These are phyloP conservation scores for Montipora foliosa DNA, from an alignment of 64 coral and sea anemone genomes.

Conservation along the genomic window DNA sequence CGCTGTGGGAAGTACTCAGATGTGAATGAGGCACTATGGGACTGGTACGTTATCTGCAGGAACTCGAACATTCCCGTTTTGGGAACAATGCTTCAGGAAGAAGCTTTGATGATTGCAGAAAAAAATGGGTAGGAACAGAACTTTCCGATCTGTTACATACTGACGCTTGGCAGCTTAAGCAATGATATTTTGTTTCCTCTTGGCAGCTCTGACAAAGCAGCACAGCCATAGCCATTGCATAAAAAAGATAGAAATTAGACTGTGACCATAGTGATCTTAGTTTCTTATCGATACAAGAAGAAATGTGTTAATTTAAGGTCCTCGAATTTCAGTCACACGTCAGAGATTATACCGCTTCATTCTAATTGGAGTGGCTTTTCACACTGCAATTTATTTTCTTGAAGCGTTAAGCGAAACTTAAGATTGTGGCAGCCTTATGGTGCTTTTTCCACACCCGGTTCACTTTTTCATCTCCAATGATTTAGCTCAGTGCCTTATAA, in stretches of 20 bases:
- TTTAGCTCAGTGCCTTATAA: neutral
- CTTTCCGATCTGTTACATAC: neutral
- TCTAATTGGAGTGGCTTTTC: neutral
- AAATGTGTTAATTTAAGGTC: neutral
- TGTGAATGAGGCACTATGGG: constrained; percentile 15
- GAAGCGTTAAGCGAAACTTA: neutral
- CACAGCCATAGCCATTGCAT: neutral
- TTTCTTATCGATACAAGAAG: neutral
- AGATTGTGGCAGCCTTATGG: neutral
- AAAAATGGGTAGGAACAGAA: neutral
- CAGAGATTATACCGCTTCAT: neutral
- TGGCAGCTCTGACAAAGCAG: neutral
- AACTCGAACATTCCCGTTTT: constrained; percentile 13
- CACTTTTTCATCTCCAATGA: neutral
- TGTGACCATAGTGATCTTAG: neutral
- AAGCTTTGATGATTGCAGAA: neutral
- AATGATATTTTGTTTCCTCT: neutral
- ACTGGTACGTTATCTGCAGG: neutral
- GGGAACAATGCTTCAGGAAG: constrained; percentile 12
- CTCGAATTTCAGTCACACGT: neutral
- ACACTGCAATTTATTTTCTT: neutral
- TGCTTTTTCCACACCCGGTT: neutral
- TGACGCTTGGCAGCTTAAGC: neutral
- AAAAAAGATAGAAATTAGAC: neutral
- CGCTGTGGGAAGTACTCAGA: neutral